Evolutionary conservation across 1,140 invertebrate genomes (phyloP).

Genomic region (Drosophila tsacasi): DNA sequence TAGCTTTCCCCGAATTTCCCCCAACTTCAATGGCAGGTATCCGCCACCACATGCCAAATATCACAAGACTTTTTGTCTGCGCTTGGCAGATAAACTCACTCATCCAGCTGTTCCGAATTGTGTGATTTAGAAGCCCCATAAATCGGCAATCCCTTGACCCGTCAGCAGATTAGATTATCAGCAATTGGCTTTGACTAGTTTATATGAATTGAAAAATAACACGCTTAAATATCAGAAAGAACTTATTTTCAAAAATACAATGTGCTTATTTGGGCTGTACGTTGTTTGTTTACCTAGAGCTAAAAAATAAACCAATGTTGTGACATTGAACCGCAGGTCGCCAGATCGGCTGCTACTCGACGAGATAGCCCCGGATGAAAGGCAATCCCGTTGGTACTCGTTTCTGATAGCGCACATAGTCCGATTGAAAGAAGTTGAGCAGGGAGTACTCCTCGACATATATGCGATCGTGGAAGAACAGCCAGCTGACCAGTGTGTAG

Average conservation of each 20-base stretch:
- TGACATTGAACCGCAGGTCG: constrained; percentile 49
- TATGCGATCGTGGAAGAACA: constrained; percentile 96
- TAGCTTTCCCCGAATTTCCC: not conserved
- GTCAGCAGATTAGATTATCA: constrained; percentile 23
- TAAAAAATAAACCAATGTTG: constrained; percentile 39
- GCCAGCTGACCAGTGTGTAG: constrained; percentile 94
- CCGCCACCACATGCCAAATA: not conserved
- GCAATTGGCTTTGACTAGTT: constrained; percentile 34
- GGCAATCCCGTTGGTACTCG: constrained; percentile 96
- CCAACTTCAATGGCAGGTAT: not conserved
- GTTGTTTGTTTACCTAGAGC: constrained; percentile 35
- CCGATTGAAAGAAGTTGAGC: constrained; percentile 95
- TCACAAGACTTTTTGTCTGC: constrained; percentile 9
- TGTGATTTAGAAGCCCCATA: constrained; percentile 16
- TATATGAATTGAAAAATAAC: constrained; percentile 36
- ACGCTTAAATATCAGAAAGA: constrained; percentile 24
- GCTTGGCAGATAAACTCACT: not conserved
- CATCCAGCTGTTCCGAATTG: constrained; percentile 3
- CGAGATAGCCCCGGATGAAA: constrained; percentile 92
- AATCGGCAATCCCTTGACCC: constrained; percentile 8
- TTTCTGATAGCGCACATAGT: constrained; percentile 95
- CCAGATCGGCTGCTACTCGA: constrained; percentile 50
- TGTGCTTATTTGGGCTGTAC: constrained; percentile 46
- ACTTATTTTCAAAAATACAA: constrained; percentile 29
- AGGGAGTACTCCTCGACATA: constrained; percentile 96